Evolutionary conservation across 2,888 invertebrate genomes (phyloP).

Genomic region (Leptothorax acervorum): DNA sequence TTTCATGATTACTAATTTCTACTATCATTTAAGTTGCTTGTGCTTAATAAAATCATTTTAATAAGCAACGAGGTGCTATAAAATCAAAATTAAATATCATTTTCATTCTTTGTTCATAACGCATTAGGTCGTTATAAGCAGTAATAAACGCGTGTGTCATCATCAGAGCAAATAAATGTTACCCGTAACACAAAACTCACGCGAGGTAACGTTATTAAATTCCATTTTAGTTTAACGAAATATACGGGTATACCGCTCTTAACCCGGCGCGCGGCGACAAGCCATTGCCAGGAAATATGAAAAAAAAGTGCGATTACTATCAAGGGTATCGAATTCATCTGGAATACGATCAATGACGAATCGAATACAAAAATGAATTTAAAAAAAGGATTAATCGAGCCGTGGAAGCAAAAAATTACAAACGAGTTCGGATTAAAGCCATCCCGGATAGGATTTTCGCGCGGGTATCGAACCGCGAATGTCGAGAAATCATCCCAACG

Average conservation of each 20-base stretch:
- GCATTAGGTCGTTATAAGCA: constrained; percentile 1
- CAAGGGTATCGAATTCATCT: constrained; percentile 31
- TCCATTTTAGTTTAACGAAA: constrained; percentile 34
- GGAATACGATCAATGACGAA: constrained; percentile 26
- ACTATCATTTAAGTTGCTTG: not conserved
- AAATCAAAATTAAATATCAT: not conserved
- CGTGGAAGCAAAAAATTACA: constrained; percentile 70
- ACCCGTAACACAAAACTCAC: constrained; percentile 8
- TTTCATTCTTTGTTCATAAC: not conserved
- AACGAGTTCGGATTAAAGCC: constrained; percentile 62
- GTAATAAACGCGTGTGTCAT: not conserved
- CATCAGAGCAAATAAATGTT: constrained; percentile 6
- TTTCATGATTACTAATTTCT: not conserved
- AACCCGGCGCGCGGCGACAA: constrained; percentile 10
- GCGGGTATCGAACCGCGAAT: constrained; percentile 57
- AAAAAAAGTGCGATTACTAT: constrained; percentile 33
- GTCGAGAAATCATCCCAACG: constrained; percentile 67
- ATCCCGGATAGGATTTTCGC: constrained; percentile 36
- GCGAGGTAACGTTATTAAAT: constrained; percentile 38
- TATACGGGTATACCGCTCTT: not conserved
- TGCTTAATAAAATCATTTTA: not conserved
- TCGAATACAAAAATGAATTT: constrained; percentile 51
- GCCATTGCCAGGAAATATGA: not conserved
- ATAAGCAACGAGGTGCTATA: not conserved
- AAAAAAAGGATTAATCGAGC: constrained; percentile 62